Evolutionary conservation across 2,797 vertebrate genomes (phyloP).

Genomic region (Pantherophis alleghaniensis): DNA sequence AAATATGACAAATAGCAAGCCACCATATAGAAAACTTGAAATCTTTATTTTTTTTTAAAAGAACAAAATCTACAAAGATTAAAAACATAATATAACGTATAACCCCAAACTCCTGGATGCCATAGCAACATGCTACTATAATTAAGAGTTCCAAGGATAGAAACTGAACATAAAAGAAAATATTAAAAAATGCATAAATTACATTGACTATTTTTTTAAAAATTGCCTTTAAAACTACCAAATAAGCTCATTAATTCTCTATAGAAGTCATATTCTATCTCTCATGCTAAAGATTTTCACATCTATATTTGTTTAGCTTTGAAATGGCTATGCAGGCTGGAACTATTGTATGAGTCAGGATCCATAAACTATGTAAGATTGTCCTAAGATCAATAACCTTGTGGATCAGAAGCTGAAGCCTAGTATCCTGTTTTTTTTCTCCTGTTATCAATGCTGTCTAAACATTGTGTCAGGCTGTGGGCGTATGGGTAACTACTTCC

Average conservation of each 20-base stretch:
- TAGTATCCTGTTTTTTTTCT: too few relatives aligned
- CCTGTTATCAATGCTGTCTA: background rate
- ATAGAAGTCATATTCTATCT: background rate
- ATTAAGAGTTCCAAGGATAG: constrained; percentile 9
- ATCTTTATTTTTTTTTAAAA: constrained; percentile 10
- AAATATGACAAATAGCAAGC: background rate
- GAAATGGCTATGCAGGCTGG: background rate
- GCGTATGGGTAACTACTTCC: background rate
- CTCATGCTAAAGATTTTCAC: background rate
- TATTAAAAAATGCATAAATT: background rate
- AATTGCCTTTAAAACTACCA: background rate
- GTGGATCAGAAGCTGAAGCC: background rate
- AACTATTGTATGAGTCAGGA: background rate
- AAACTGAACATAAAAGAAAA: constrained; percentile 38
- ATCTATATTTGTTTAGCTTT: background rate
- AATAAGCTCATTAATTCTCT: background rate
- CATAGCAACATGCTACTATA: constrained; percentile 17
- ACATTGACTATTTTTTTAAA: constrained; percentile 35
- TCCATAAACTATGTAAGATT: background rate
- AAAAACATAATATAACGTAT: constrained; percentile 6
- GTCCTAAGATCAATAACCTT: background rate
- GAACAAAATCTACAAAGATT: constrained; percentile 16
- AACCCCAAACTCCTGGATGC: constrained; percentile 27
- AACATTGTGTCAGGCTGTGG: background rate
- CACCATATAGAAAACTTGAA: constrained; percentile 2